phyloP scores from a whole-genome alignment of 2,888 invertebrate genomes.

The Hybos culiciformis region DNA sequence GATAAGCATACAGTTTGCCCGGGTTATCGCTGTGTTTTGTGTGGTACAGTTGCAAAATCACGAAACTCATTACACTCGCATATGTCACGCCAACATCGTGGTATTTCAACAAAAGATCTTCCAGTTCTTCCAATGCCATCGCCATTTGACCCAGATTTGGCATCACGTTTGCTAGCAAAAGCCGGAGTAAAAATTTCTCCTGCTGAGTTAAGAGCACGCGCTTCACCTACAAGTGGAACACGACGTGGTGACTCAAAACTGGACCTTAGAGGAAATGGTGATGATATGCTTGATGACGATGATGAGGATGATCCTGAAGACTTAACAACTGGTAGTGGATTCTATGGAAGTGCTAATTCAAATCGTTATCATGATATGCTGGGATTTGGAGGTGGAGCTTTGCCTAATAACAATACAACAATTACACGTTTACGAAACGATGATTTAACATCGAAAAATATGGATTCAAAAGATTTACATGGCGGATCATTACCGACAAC shows the following conservation, averaged over 20 bases:
- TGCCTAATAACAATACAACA: constrained; percentile 49
- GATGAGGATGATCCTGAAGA: constrained; percentile 59
- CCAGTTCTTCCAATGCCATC: constrained; percentile 88
- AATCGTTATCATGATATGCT: constrained; percentile 31
- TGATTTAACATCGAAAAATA: constrained; percentile 32
- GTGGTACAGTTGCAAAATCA: constrained; percentile 86
- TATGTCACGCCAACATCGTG: constrained; percentile 86
- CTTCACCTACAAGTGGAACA: constrained; percentile 69
- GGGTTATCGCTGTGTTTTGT: constrained; percentile 80
- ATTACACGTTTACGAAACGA: constrained; percentile 49
- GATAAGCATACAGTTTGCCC: constrained; percentile 89
- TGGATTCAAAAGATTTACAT: constrained; percentile 43
- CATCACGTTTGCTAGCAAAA: constrained; percentile 71
- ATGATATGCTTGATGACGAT: constrained; percentile 58
- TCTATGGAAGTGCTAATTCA: constrained; percentile 24
- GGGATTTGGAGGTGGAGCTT: constrained; percentile 34
- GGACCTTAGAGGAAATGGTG: constrained; percentile 54
- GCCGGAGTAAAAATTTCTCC: constrained; percentile 78
- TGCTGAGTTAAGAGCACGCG: constrained; percentile 68
- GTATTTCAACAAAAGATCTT: constrained; percentile 84
- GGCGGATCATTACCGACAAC: constrained; percentile 54
- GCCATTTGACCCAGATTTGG: constrained; percentile 79
- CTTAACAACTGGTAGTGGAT: constrained; percentile 44
- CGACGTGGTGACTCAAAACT: constrained; percentile 62
- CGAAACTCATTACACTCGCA: constrained; percentile 85